phyloP scores from a whole-genome alignment of 2,113 vertebrate species.

The Clarias gariepinus region DNA sequence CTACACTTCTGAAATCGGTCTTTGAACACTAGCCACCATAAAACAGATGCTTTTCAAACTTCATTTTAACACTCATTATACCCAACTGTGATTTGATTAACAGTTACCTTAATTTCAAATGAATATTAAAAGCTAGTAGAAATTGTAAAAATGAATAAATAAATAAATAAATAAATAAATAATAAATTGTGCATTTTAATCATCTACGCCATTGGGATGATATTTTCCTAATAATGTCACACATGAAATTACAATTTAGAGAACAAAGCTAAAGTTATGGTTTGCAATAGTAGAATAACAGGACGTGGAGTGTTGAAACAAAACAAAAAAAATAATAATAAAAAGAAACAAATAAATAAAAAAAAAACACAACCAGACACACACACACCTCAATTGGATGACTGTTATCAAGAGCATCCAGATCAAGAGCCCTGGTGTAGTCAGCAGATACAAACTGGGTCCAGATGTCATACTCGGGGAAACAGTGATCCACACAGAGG shows the following conservation, averaged over 20 bases:
- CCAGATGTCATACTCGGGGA: constrained; percentile 99
- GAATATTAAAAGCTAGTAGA: no score
- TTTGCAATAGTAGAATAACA: background rate
- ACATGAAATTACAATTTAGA: background rate
- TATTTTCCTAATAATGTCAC: no score
- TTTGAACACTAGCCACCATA: no score
- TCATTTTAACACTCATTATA: no score
- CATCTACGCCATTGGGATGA: background rate
- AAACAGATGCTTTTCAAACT: no score
- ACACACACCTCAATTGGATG: constrained; percentile 88
- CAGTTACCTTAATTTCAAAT: no score
- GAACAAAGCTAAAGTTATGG: background rate
- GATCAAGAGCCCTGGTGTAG: constrained; percentile 94
- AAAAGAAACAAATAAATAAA: background rate
- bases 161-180: no score
- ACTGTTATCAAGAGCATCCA: constrained; percentile 97
- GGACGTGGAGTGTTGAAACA: background rate
- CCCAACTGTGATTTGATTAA: no score
- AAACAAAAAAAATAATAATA: no score
- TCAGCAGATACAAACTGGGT: constrained; percentile 98
- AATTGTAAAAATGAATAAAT: no score
- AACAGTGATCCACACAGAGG: constrained; percentile 97
- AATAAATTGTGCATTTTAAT: background rate
- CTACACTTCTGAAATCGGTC: no score
- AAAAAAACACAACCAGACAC: constrained; percentile 50